A percentile compares a stretch with the other conserved stretches of the same genome.
These are phyloP conservation scores for Lochmaea capreae DNA, from an alignment of 2,888 invertebrate species.

Conservation along the genomic window DNA sequence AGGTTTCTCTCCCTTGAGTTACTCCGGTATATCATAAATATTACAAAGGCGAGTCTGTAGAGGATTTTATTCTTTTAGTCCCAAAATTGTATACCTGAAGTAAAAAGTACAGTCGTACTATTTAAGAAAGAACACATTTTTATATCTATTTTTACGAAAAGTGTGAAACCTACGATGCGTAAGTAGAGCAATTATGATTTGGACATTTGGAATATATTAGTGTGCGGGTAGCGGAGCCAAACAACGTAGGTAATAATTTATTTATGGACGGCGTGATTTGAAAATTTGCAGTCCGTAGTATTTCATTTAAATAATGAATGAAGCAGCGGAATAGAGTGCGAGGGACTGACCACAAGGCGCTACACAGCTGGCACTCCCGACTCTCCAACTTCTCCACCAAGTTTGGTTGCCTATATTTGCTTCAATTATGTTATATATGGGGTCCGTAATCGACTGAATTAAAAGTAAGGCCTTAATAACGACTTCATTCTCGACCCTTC, in stretches of 20 bases:
- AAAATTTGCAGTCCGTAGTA: conserved; percentile 51
- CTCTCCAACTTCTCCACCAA: conserved; percentile 17
- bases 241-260: conserved; percentile 44
- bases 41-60: conserved; percentile 20
- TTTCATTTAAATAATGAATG: conserved; percentile 51
- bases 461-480: conserved; percentile 26
- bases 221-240: conserved; percentile 18
- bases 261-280: conserved; percentile 53
- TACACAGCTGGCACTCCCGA: conserved; percentile 51
- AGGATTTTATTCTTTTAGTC: background rate
- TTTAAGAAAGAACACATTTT: too few species aligned
- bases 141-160: too few species aligned
- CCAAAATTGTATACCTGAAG: background rate
- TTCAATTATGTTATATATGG: conserved; percentile 35
- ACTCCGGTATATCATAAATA: conserved; percentile 33
- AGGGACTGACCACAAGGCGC: conserved; percentile 52
- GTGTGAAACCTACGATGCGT: conserved; percentile 14
- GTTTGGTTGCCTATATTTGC: conserved; percentile 33
- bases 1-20: conserved; percentile 47
- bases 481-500: conserved; percentile 22
- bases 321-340: conserved; percentile 46
- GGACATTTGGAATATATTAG: conserved; percentile 21
- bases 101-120: too few species aligned
- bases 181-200: conserved; percentile 16
- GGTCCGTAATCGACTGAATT: conserved; percentile 34